Evolutionary conservation across 2,797 vertebrate genomes (phyloP), one percentile per base, ranked within the genome.

Genomic region (Astyanax mexicanus): DNA sequence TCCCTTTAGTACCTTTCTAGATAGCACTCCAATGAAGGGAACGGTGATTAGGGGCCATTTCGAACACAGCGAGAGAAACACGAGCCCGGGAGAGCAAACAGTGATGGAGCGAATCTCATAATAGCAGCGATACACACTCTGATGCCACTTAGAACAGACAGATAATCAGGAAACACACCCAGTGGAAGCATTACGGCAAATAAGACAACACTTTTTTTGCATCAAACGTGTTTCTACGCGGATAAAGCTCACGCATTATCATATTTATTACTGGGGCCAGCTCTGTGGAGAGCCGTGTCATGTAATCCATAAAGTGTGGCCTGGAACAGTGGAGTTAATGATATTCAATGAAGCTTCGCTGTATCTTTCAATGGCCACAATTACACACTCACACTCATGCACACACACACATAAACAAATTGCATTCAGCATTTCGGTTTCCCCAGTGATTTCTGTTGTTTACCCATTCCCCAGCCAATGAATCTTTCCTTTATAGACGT

Each of bases 231-330:
- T 78, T 80, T 82, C 67, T 81, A 88, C 84, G 83, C 89, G 82
- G 88, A 88, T 84, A 91, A 82, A 89, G 85, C 67, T 81, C 71
- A 83, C 74, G 89, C 85, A 91, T 92, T 91, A 92, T 89, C 90
- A 92, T 92, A 91, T 90, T 91, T 89, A 92, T 92, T 90, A 89
- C 81, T 86, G 76, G 25, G 10, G 54, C 25, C 55, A 38, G 68
- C 32, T 70, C 52, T 27, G 29, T 44, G 21, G 55, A 72, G 68
- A 76, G 72, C 60, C 10, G n/a, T 64, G 66, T 76, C 47, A 55
- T 77, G 49, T 64, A 54, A 80, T 80, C 77, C 72, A 57, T 19
- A 69, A 29, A 32, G 49, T 68, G 67, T 49, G 12, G 64, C 74
- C 52, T 44, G 32, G 12, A 64, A 66, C n/a, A 29, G 65, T 25